Percentiles rank a stretch among this genome's conserved stretches.
Evolutionary conservation across 2,113 vertebrate genomes (phyloP).

Genomic region (Datnioides undecimradiatus): DNA sequence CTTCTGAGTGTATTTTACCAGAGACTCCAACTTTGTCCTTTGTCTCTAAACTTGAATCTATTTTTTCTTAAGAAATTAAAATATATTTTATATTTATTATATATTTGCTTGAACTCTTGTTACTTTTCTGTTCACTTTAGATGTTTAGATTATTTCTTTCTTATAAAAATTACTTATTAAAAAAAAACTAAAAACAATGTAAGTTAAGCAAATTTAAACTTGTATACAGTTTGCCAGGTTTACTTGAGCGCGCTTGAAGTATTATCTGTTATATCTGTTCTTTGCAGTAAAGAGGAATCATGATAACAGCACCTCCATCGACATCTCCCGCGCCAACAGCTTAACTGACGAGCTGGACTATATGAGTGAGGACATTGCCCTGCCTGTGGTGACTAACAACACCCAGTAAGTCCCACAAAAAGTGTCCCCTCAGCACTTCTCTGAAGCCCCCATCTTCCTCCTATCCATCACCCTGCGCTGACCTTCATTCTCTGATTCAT

Average conservation of each 20-base stretch:
- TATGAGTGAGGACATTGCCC: constrained; percentile 80
- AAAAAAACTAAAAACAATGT: not conserved
- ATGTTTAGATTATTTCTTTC: not conserved
- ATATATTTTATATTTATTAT: not conserved
- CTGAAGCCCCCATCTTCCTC: constrained; percentile 20
- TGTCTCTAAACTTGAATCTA: not conserved
- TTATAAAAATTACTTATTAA: not conserved
- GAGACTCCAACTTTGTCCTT: not conserved
- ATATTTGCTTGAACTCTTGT: not conserved
- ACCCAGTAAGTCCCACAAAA: constrained; percentile 84
- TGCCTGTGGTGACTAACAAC: constrained; percentile 78
- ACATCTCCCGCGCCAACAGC: constrained; percentile 86
- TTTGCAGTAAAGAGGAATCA: constrained; percentile 75
- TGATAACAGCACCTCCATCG: constrained; percentile 77
- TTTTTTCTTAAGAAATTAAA: not conserved
- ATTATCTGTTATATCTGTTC: not conserved
- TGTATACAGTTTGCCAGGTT: not conserved
- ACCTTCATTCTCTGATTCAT: constrained; percentile 57
- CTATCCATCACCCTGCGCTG: constrained; percentile 57
- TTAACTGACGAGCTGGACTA: constrained; percentile 87
- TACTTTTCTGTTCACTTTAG: not conserved
- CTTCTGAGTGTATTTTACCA: not conserved
- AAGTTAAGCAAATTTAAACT: not conserved
- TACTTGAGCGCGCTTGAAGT: not conserved
- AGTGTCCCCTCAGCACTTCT: not conserved